Conservation (phyloP, 2,113 vertebrate species). For the Ariopsis seemanni region DNA sequence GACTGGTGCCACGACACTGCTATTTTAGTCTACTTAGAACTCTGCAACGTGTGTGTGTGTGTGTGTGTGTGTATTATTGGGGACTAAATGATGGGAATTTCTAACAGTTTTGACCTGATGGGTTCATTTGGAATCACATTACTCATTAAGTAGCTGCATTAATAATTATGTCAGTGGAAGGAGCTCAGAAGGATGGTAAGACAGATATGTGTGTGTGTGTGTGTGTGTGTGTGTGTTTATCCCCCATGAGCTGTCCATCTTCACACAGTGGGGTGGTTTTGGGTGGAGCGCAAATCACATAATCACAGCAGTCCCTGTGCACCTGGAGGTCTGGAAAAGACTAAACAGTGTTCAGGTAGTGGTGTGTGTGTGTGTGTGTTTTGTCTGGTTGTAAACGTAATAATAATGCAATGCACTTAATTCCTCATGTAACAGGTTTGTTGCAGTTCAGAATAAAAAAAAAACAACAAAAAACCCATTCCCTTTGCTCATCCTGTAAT, state of each 20-base stretch:
- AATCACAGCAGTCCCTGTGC: conserved; percentile 53
- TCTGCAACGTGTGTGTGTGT: too few relatives aligned
- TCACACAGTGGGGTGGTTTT: conserved; percentile 53
- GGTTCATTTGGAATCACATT: not conserved
- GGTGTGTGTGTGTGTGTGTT: conserved; percentile 6
- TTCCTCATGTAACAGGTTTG: not conserved
- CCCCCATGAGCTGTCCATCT: conserved; percentile 54
- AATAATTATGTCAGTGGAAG: not conserved
- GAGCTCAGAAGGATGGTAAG: not conserved
- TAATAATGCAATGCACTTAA: not conserved
- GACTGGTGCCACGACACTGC: too few relatives aligned
- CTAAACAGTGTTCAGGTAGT: conserved; percentile 38
- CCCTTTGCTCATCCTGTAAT: too few relatives aligned
- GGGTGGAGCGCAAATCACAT: conserved; percentile 51
- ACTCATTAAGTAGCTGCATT: not conserved
- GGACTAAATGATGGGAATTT: not conserved
- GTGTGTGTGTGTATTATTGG: not conserved
- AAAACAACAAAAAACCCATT: too few relatives aligned
- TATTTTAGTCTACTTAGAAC: too few relatives aligned
- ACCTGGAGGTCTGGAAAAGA: conserved; percentile 49
- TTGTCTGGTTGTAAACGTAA: not conserved
- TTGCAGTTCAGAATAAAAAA: not conserved
- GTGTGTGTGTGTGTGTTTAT: conserved; percentile 31
- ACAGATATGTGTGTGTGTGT: too few relatives aligned
- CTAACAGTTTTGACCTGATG: not conserved